A percentile compares a stretch with the other conserved stretches of the same genome.
These are phyloP conservation scores for Drosophila pandora DNA, from an alignment of 1,140 invertebrate genomes.

Conservation along the genomic window DNA sequence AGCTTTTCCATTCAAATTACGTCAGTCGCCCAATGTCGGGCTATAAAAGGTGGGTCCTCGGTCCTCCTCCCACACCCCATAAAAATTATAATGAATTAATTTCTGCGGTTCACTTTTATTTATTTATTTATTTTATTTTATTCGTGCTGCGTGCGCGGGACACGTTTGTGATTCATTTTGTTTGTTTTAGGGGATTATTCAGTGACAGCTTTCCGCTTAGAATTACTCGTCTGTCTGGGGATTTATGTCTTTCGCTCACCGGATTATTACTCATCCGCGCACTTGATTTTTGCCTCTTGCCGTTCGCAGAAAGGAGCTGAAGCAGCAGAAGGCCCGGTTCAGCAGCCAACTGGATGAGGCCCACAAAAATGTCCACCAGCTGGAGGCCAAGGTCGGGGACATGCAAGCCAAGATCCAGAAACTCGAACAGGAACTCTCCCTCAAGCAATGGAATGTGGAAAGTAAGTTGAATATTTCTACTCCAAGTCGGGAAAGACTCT, in stretches of 20 bases:
- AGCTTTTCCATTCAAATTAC: conserved; percentile 62
- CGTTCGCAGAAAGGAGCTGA: conserved; percentile 84
- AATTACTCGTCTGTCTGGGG: conserved; percentile 36
- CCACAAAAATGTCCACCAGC: conserved; percentile 83
- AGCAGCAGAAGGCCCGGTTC: conserved; percentile 85
- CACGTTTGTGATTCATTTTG: conserved; percentile 70
- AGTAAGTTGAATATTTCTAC: conserved; percentile 80
- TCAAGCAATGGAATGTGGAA: conserved; percentile 85
- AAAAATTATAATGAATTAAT: conserved; percentile 33
- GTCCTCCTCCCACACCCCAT: neutral
- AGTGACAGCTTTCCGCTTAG: conserved; percentile 44
- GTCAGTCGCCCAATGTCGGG: conserved; percentile 44
- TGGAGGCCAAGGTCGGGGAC: conserved; percentile 85
- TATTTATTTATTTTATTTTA: conserved; percentile 29
- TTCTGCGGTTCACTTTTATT: conserved; percentile 26
- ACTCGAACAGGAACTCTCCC: conserved; percentile 85
- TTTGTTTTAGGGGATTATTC: conserved; percentile 55
- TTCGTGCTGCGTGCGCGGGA: conserved; percentile 52
- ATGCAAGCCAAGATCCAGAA: conserved; percentile 85
- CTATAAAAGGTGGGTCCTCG: conserved; percentile 21
- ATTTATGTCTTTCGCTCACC: conserved; percentile 26
- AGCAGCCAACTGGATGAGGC: conserved; percentile 85
- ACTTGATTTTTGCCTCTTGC: neutral
- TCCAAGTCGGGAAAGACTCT: neutral
- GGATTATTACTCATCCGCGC: conserved; percentile 21